A percentile compares a stretch with the other conserved stretches of the same genome.
Conservation (phyloP, 2,888 invertebrate species). For the Buathra laborator region DNA sequence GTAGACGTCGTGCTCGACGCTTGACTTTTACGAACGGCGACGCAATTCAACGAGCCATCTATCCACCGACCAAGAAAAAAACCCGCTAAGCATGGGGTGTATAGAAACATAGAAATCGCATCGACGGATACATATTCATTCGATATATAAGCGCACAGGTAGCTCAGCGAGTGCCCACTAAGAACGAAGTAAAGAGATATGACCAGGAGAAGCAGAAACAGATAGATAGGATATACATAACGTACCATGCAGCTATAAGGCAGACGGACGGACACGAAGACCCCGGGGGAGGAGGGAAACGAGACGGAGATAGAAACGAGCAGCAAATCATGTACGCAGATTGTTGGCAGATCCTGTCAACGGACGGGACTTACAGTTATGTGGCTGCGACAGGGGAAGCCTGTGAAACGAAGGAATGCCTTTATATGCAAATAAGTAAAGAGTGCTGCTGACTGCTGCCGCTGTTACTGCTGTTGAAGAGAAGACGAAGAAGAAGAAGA, state of each 20-base stretch:
- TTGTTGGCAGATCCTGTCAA: slow-evolving; percentile 85
- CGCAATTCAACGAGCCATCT: slow-evolving; percentile 4
- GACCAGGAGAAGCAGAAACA: slow-evolving; percentile 39
- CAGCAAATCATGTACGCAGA: slow-evolving; percentile 84
- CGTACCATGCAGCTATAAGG: slow-evolving; percentile 8
- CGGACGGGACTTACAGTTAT: slow-evolving; percentile 83
- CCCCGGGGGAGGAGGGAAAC: slow-evolving; percentile 10
- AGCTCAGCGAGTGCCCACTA: background rate
- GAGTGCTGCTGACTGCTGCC: slow-evolving; percentile 68
- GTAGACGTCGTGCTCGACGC: background rate
- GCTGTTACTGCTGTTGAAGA: slow-evolving; percentile 59
- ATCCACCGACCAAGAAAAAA: background rate
- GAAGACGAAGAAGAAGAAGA: slow-evolving; percentile 48
- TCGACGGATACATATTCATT: slow-evolving; percentile 25
- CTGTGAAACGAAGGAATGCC: slow-evolving; percentile 83
- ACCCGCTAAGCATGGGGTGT: slow-evolving; percentile 8
- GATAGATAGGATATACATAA: slow-evolving; percentile 16
- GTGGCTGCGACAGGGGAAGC: slow-evolving; percentile 79
- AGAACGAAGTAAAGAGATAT: slow-evolving; percentile 17
- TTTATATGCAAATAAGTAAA: slow-evolving; percentile 84
- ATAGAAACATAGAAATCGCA: slow-evolving; percentile 26
- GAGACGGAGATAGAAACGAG: slow-evolving; percentile 64
- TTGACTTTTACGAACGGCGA: background rate
- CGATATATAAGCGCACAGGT: slow-evolving; percentile 26
- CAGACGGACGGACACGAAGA: slow-evolving; percentile 16